Evolutionary conservation across 2,113 vertebrate species (phyloP).

Genomic region (Elephas maximus): DNA sequence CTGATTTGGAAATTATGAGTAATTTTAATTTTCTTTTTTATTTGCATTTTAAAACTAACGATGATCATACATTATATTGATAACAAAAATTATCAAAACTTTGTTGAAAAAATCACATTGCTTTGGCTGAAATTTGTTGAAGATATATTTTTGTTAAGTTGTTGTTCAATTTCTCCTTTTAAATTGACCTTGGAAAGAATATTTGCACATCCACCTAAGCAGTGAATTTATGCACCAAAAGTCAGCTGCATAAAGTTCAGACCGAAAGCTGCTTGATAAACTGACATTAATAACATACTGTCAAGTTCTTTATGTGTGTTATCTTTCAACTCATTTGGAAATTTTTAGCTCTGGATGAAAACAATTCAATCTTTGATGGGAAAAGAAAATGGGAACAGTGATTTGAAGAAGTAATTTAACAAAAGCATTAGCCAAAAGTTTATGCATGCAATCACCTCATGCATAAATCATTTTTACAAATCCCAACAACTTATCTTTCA

Average conservation of each 20-base stretch:
- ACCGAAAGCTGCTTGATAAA: constrained; percentile 65
- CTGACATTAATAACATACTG: constrained; percentile 73
- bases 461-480: background rate
- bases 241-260: constrained; percentile 62
- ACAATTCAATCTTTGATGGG: constrained; percentile 34
- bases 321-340: constrained; percentile 60
- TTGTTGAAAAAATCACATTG: background rate
- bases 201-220: background rate
- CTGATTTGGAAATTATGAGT: background rate
- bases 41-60: constrained; percentile 14
- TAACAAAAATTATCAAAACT: background rate
- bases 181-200: constrained; percentile 54
- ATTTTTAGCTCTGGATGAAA: constrained; percentile 71
- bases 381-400: constrained; percentile 48
- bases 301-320: constrained; percentile 67
- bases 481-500: background rate
- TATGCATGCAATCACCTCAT: background rate
- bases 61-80: background rate
- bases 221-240: constrained; percentile 65
- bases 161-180: background rate
- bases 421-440: constrained; percentile 21
- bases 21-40: background rate
- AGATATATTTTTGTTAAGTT: background rate
- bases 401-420: constrained; percentile 38
- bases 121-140: background rate